Evolutionary conservation across 2,797 vertebrate genomes (phyloP).

Genomic region (Gorsachius magnificus): DNA sequence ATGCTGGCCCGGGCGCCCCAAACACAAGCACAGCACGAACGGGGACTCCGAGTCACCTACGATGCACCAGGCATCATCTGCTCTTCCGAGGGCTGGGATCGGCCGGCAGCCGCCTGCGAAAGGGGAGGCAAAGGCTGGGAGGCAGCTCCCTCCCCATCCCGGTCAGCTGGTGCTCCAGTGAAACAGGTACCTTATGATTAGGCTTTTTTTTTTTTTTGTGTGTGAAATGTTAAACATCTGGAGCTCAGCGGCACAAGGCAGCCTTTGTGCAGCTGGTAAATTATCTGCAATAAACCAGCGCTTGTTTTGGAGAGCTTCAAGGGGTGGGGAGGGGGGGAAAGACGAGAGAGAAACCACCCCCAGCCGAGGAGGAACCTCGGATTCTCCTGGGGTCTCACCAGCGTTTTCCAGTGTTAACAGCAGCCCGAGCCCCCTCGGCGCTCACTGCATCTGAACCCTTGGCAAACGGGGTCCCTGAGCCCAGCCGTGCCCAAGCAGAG

Average conservation of each 20-base stretch:
- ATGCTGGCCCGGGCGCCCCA: accelerated
- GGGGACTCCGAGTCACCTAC: accelerated
- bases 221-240: constrained; percentile 74
- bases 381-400: not conserved
- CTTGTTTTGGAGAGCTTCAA: not conserved
- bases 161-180: constrained; percentile 21
- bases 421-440: not conserved
- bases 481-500: not conserved
- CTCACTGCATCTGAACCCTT: accelerated
- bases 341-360: not conserved
- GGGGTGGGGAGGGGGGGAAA: not conserved
- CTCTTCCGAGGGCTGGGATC: not conserved
- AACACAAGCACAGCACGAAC: not conserved
- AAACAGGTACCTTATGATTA: constrained; percentile 51
- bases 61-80: accelerated
- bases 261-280: constrained; percentile 67
- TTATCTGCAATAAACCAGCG: constrained; percentile 44
- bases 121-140: not conserved
- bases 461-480: not conserved
- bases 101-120: not conserved
- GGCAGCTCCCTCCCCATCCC: not conserved
- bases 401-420: accelerated
- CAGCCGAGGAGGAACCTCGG: not conserved
- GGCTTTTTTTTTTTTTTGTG: not conserved
- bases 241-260: constrained; percentile 63